These are phyloP conservation scores for Glaucopsyche alexis DNA, from an alignment of 2,888 invertebrate genomes.

Conservation along the genomic window DNA sequence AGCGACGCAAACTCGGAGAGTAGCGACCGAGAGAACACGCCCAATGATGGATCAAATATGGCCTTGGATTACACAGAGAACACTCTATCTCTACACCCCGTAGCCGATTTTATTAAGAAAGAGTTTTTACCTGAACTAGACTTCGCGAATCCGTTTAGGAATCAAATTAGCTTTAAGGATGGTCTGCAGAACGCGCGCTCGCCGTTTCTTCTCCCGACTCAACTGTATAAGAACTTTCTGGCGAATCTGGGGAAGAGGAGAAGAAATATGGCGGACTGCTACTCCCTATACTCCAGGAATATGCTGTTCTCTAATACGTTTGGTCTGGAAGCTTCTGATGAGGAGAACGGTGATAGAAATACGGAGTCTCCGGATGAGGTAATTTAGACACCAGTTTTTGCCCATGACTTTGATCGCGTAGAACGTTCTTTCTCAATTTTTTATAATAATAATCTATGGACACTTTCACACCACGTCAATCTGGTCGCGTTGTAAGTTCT, in stretches of 20 bases:
- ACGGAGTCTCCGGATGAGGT: slow-evolving; percentile 77
- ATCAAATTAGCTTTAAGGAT: slow-evolving; percentile 66
- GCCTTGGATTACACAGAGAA: slow-evolving; percentile 70
- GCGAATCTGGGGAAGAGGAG: slow-evolving; percentile 81
- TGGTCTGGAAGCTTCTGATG: slow-evolving; percentile 68
- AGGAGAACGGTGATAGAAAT: slow-evolving; percentile 65
- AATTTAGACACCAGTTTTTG: slow-evolving; percentile 39
- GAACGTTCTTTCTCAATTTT: no score
- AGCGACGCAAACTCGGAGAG: slow-evolving; percentile 68
- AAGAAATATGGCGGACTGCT: slow-evolving; percentile 69
- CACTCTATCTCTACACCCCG: slow-evolving; percentile 63
- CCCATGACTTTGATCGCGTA: no score
- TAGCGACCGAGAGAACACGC: slow-evolving; percentile 68
- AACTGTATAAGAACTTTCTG: slow-evolving; percentile 88
- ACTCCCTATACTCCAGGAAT: slow-evolving; percentile 75
- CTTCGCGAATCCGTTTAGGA: slow-evolving; percentile 69
- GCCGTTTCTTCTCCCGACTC: slow-evolving; percentile 85
- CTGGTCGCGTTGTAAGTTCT: no score
- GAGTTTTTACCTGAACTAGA: slow-evolving; percentile 73
- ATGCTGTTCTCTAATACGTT: slow-evolving; percentile 77
- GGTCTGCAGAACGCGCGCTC: slow-evolving; percentile 60
- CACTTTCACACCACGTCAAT: no score
- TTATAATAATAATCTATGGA: no score
- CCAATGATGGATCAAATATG: slow-evolving; percentile 52
- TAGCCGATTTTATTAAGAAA: slow-evolving; percentile 74